Evolutionary conservation across 1,140 invertebrate genomes (phyloP).

Genomic region (Lucilia sericata): DNA sequence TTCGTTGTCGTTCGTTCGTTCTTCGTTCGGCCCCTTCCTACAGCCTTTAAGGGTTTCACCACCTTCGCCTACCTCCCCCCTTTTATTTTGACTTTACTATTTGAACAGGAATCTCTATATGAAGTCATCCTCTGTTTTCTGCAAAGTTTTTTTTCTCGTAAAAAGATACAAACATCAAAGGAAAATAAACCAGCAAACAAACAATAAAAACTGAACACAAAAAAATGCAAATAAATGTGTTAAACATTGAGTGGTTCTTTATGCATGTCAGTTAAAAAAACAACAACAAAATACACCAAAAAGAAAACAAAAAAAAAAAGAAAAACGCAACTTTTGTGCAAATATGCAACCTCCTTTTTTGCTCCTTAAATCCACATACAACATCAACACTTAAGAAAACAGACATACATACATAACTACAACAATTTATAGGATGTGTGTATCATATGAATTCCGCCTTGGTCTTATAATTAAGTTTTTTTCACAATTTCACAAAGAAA

Average conservation of each 20-base stretch:
- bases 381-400: background rate
- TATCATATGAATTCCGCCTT: background rate
- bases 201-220: background rate
- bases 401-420: background rate
- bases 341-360: conserved; percentile 23
- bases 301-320: conserved; percentile 11
- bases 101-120: background rate
- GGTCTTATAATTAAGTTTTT: conserved; percentile 17
- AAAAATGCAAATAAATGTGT: conserved; percentile 29
- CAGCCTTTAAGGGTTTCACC: no score
- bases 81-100: background rate
- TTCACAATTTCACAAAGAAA: background rate
- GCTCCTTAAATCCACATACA: conserved; percentile 1
- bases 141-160: background rate
- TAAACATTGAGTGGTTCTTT: conserved; percentile 28
- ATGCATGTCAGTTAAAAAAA: conserved; percentile 10
- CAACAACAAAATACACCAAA: background rate
- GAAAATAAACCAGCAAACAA: background rate
- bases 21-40: no score
- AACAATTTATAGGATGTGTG: background rate
- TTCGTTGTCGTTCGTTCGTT: no score
- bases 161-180: conserved; percentile 3
- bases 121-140: background rate
- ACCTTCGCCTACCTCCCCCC: no score
- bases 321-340: conserved; percentile 10